These are phyloP conservation scores for Diorhabda elongata DNA, from an alignment of 1,140 invertebrate species.

Conservation along the genomic window DNA sequence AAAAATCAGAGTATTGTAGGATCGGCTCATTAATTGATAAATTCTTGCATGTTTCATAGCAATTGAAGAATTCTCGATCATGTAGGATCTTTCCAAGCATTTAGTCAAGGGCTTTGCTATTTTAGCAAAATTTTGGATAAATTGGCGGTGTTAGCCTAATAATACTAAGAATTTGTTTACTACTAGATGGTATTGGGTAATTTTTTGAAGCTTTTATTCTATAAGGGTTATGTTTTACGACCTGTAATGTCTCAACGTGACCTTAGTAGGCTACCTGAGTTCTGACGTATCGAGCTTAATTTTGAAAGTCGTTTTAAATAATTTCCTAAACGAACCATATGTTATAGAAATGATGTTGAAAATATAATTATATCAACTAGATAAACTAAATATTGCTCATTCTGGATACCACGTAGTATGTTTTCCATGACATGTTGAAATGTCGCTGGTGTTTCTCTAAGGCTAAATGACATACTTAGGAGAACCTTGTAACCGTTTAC, in stretches of 20 bases:
- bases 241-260: conserved; percentile 24
- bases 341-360: no score
- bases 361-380: no score
- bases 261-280: conserved; percentile 23
- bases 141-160: conserved; percentile 27
- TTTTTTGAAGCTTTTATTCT: conserved; percentile 26
- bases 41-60: conserved; percentile 10
- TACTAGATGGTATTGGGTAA: conserved; percentile 27
- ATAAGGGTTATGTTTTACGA: conserved; percentile 24
- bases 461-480: not conserved
- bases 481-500: no score
- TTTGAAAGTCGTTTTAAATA: no score
- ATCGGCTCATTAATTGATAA: conserved; percentile 25
- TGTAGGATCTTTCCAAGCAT: conserved; percentile 19
- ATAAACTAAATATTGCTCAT: no score
- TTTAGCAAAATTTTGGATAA: not conserved
- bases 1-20: conserved; percentile 39
- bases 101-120: conserved; percentile 8
- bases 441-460: not conserved
- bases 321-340: no score
- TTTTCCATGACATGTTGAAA: not conserved
- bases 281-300: not conserved
- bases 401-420: no score
- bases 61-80: not conserved
- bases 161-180: conserved; percentile 33